Evolutionary conservation across 1,140 invertebrate species (phyloP), one percentile per base, ranked within the genome.

Genomic region (Rhopalosiphum maidis): DNA sequence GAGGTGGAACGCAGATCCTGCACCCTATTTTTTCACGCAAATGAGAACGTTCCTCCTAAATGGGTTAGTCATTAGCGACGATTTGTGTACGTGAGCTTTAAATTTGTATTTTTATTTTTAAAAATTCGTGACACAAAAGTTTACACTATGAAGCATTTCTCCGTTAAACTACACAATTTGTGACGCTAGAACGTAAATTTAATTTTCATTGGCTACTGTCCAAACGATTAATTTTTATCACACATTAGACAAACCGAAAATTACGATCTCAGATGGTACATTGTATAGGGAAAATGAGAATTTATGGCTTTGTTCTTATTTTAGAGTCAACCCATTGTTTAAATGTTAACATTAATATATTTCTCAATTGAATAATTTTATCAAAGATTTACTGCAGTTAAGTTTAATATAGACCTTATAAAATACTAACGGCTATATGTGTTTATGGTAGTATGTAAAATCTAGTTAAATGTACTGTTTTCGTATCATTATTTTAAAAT

Each of bases 61-160:
- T 68, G 89, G 54, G 89, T 90, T 90, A 90, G 89, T 90, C 89
- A 90, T 90, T 90, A 90, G 89, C 37, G 37, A 90, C 89, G 89
- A 43, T 90, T 90, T 43, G 89, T 90, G 54, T 43, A 90, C 35
- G 30, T 89, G 51, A 15, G 35, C 35, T 55, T 55, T 55, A 41
- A 89, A 89, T 89, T 89, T 55, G n/a, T 89, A 89, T 89, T 54
- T 89, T 37, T 89, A 89, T 89, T 54, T 89, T 89, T 89, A 37
- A 22, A 54, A 35, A 54, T 30, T 55, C 51, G 41, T 22, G 51
- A 55, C 88, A 89, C 11, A 55, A 55, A 21, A 23, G 88, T 89
- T 55, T 55, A 89, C 22, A 55, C 87, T 37, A 25, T 37, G 35
- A 21, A 37, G 88, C 21, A 55, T 89, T 54, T 41, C 48, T 41